phyloP scores from a whole-genome alignment of 2,888 invertebrate genomes.

The Sphinx pinastri region DNA sequence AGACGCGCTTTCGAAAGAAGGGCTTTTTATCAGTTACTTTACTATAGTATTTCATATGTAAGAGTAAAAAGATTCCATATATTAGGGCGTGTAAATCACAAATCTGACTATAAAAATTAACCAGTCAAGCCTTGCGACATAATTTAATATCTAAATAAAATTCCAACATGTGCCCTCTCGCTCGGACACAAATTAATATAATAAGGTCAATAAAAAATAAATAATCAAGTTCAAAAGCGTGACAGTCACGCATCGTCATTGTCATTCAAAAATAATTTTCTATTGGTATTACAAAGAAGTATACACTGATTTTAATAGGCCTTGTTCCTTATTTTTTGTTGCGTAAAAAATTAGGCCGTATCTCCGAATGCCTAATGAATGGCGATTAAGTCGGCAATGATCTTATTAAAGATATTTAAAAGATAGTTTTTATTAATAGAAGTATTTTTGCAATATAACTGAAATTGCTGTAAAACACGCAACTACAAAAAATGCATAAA shows the following conservation, averaged over 20 bases:
- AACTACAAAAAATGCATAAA: background rate
- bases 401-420: background rate
- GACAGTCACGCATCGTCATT: conserved; percentile 8
- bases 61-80: background rate
- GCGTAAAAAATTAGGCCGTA: background rate
- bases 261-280: background rate
- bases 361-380: background rate
- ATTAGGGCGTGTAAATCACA: background rate
- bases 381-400: conserved; percentile 30
- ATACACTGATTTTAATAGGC: background rate
- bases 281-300: background rate
- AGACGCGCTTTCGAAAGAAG: too few relatives aligned
- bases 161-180: background rate
- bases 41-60: background rate
- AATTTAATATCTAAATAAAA: background rate
- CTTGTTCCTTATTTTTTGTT: background rate
- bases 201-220: background rate
- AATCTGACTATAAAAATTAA: background rate
- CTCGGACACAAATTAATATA: background rate
- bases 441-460: conserved; percentile 3
- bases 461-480: background rate
- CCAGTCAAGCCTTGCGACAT: background rate
- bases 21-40: background rate
- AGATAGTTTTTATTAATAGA: conserved; percentile 12
- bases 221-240: conserved; percentile 1